Base-by-base conservation (phyloP, 2,113 vertebrate genomes). In the Bubalus kerabau region DNA sequence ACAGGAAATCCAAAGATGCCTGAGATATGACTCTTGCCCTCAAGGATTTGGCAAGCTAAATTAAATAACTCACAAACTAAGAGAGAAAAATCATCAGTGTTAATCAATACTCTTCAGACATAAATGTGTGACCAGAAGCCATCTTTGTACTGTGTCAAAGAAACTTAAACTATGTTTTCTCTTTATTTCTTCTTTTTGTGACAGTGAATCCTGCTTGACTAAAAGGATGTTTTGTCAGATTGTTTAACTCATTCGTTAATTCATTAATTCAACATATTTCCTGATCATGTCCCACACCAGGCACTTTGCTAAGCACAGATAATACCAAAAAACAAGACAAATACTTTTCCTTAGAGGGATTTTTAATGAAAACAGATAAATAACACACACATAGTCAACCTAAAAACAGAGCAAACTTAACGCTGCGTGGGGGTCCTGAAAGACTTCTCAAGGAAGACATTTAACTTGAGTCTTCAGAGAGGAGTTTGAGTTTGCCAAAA, bases 361-460 rank as follows among this genome's bases (percentile, higher is more conserved):
- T 92, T 92, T 92, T 74, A 92, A 94, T 85, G 80, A 86, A 91
- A 94, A 92, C 24, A 94, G 64, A 94, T 89, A 92, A 92, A 96
- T 81, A 59, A 36, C 64, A 92, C 52, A 96, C 88, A 71, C 57
- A 48, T 24, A 85, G 46, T 56, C 78, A 89, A 80, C 43, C 54
- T 92, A 48, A 87, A 88, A 84, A 30, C 12, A n/a, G 84, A 96
- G 76, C 21, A 91, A 88, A 84, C 3, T 89, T 87, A 94, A 67
- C 48, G 21, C 17, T 36, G 16, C 1, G 6, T 85, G 57, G 43
- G 28, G 40, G 50, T 78, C 32, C 64, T 43, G 48, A 96, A 78
- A 91, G 19, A n/a, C 40, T 88, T 76, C 88, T 92, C 40, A 14
- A 6, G 78, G 23, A 84, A 36, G n/a, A 36, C 19, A n/a, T 32